phyloP scores from a whole-genome alignment of 1,140 invertebrate genomes.

The Leptinotarsa defecta region DNA sequence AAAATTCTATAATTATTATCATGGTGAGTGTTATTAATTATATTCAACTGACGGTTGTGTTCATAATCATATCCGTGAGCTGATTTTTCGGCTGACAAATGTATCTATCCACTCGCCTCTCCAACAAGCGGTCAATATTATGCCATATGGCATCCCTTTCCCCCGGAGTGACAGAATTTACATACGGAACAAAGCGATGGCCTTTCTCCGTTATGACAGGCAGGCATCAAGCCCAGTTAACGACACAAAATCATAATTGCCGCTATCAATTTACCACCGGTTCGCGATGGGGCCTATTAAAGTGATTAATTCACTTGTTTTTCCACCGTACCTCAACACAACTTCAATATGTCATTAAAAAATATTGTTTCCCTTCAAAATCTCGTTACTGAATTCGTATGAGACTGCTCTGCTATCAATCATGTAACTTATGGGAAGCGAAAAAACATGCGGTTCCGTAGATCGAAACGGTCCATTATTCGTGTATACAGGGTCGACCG shows the following conservation, averaged over 20 bases:
- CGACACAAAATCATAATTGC: conserved; percentile 47
- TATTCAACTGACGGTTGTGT: no score
- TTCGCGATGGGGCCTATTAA: conserved; percentile 45
- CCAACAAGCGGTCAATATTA: neutral
- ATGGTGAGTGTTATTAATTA: no score
- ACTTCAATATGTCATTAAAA: conserved; percentile 46
- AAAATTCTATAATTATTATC: no score
- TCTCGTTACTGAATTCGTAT: conserved; percentile 24
- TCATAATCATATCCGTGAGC: neutral
- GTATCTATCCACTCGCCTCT: neutral
- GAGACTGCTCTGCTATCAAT: neutral
- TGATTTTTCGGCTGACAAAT: neutral
- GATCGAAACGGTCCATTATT: neutral
- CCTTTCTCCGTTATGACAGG: conserved; percentile 38
- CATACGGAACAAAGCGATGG: conserved; percentile 18
- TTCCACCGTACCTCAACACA: conserved; percentile 39
- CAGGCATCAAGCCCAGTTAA: conserved; percentile 45
- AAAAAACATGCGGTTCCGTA: neutral
- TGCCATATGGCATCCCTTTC: neutral
- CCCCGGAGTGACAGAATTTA: conserved; percentile 24
- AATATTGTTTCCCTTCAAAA: conserved; percentile 45
- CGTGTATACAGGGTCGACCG: no score
- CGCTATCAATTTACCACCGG: conserved; percentile 44
- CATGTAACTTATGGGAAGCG: neutral
- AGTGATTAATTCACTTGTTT: conserved; percentile 44